Evolutionary conservation across 1,140 invertebrate species (phyloP).

Genomic region (Drosophila albomicans): DNA sequence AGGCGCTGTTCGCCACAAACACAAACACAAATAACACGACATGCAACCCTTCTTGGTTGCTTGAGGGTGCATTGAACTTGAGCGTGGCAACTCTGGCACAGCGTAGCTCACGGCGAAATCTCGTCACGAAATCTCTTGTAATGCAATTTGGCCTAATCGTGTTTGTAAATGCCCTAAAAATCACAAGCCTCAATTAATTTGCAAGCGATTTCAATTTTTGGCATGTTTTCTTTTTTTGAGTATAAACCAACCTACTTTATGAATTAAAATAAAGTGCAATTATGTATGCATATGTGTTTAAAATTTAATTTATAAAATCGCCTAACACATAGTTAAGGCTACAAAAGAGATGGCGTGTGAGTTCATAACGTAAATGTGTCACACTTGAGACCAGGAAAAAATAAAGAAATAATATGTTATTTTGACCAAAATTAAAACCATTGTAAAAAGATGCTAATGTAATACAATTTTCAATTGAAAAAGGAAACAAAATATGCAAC

Average conservation of each 20-base stretch:
- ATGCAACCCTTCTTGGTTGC: constrained; percentile 24
- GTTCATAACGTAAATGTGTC: too few species aligned
- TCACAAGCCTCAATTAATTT: constrained; percentile 54
- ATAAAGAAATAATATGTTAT: too few species aligned
- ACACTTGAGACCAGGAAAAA: too few species aligned
- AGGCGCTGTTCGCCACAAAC: constrained; percentile 43
- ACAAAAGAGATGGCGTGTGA: neutral
- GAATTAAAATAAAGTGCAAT: constrained; percentile 23
- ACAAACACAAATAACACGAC: constrained; percentile 43
- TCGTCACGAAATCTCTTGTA: constrained; percentile 60
- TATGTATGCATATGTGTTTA: constrained; percentile 24
- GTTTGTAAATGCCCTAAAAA: constrained; percentile 60
- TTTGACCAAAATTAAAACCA: too few species aligned
- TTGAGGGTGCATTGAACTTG: constrained; percentile 69
- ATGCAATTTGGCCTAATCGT: constrained; percentile 69
- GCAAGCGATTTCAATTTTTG: neutral
- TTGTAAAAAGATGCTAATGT: too few species aligned
- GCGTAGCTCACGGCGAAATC: constrained; percentile 38
- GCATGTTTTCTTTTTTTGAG: neutral
- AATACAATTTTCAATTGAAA: too few species aligned
- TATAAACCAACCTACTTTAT: neutral
- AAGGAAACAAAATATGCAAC: too few species aligned
- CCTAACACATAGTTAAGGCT: neutral
- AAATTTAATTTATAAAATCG: too few species aligned
- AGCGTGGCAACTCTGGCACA: constrained; percentile 5